Percentiles rank a stretch among this genome's conserved stretches.
These are phyloP conservation scores for Bostrychus sinensis DNA, from an alignment of 2,113 vertebrate species.

Conservation along the genomic window DNA sequence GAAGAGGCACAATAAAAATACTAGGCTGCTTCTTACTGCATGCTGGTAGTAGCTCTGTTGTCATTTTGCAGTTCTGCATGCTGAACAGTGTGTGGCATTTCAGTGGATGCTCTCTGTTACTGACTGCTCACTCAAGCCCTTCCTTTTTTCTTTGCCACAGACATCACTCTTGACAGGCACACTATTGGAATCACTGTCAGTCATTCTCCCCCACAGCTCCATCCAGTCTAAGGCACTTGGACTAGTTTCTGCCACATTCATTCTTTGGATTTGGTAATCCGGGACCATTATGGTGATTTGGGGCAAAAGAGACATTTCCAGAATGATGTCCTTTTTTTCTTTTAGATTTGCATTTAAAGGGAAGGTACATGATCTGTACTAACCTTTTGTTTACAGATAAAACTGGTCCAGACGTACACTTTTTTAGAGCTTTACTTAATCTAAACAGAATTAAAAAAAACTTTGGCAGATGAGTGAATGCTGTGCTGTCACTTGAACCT, in stretches of 20 bases:
- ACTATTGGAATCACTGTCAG: constrained; percentile 45
- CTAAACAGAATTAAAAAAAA: background rate
- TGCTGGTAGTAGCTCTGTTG: constrained; percentile 47
- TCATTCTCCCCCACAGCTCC: constrained; percentile 47
- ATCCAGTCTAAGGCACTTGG: constrained; percentile 16
- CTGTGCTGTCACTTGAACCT: background rate
- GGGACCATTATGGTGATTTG: constrained; percentile 11
- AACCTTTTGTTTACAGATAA: constrained; percentile 2
- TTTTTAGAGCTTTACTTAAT: background rate
- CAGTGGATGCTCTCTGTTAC: constrained; percentile 34
- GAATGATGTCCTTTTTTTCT: constrained; percentile 16
- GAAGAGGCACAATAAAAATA: constrained; percentile 31
- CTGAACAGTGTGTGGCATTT: constrained; percentile 34
- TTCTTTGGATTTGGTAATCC: constrained; percentile 29
- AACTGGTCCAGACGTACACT: background rate
- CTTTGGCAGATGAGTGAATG: constrained; percentile 1
- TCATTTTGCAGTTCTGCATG: constrained; percentile 38
- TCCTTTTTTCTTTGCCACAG: constrained; percentile 59
- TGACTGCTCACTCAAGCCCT: constrained; percentile 37
- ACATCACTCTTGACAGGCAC: constrained; percentile 61
- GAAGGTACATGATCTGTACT: constrained; percentile 17
- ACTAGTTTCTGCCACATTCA: constrained; percentile 36
- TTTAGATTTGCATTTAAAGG: constrained; percentile 41
- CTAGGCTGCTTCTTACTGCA: constrained; percentile 38
- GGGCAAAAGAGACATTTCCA: constrained; percentile 13